Evolutionary conservation across 2,888 invertebrate genomes (phyloP).

Genomic region (Aphelenchoides bicaudatus): DNA sequence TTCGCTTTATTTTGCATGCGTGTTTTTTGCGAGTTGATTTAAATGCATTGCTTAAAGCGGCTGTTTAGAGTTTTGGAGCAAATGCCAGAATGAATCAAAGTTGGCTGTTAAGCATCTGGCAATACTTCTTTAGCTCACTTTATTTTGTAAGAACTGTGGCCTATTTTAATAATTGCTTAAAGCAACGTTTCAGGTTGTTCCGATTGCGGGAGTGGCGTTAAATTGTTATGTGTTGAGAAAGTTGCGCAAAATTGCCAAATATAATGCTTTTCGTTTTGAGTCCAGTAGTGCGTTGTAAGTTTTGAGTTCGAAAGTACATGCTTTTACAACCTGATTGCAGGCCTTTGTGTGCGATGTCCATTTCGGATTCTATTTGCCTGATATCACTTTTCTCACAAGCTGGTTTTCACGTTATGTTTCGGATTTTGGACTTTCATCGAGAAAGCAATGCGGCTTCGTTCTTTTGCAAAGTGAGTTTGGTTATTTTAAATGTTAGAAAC

Average conservation of each 20-base stretch:
- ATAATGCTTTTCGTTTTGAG: background rate
- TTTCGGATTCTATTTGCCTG: slow-evolving; percentile 42
- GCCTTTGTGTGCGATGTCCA: slow-evolving; percentile 54
- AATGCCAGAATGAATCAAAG: too few relatives aligned
- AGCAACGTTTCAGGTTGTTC: slow-evolving; percentile 45
- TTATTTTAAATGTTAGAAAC: background rate
- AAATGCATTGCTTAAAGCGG: too few relatives aligned
- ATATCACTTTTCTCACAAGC: slow-evolving; percentile 38
- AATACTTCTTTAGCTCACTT: background rate
- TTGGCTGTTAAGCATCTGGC: background rate
- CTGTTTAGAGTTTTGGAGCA: too few relatives aligned
- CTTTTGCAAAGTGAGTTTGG: slow-evolving; percentile 32
- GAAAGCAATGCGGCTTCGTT: slow-evolving; percentile 20
- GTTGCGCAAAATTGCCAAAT: slow-evolving; percentile 39
- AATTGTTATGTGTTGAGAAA: slow-evolving; percentile 51
- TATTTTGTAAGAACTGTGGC: too few relatives aligned
- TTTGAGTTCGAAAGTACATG: too few relatives aligned
- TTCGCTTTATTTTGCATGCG: too few relatives aligned
- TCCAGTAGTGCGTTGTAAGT: too few relatives aligned
- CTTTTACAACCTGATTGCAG: too few relatives aligned
- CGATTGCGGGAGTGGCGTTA: slow-evolving; percentile 46
- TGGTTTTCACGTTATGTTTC: slow-evolving; percentile 38
- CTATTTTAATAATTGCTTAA: too few relatives aligned
- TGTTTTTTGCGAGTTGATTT: too few relatives aligned
- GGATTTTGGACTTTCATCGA: slow-evolving; percentile 1